Evolutionary conservation across 2,113 vertebrate species (phyloP), one percentile per base, ranked within the genome.

Genomic region (Potamarius usumacintae): DNA sequence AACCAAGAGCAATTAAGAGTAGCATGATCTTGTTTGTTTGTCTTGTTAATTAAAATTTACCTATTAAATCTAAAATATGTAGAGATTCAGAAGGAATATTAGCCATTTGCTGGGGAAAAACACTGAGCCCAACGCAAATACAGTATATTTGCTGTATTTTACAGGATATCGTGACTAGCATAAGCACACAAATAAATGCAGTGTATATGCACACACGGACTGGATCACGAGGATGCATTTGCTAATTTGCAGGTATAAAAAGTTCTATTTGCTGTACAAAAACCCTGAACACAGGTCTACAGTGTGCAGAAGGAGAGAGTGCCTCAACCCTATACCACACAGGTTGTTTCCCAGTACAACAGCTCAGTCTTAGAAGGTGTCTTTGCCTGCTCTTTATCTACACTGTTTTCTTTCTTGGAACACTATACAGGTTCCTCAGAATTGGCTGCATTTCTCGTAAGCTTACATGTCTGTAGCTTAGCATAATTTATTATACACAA

Each of bases 401-500:
- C 17, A 9, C 18, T 81, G 50, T 69, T 67, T 53, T 57, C 48
- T 12, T n/a, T 84, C 82, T 14, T 52, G 55, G 62, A 67, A 69
- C 42, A 48, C 81, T 53, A 20, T 30, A 20, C 22, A 7, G 30
- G 14, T 79, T 88, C 79, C 82, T 76, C 84, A 84, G 87, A 84
- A 88, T 25, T 72, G 65, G 30, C 30, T 30, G 9, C 48, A 25
- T 15, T 60, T 20, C 62, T 5, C 72, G 81, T 42, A 78, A 63
- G 1, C 63, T 69, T 30, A 87, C 52, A 78, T 65, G 53, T 82
- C 82, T 72, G 34, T 53, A 72, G 58, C 62, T 72, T 34, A 87
- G 65, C 60, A 79, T 78, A 71, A 83, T 87, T 67, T 87, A 71
- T 87, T 69, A 72, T 52, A 57, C 82, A 72, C 55, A 18, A 17